phyloP scores from a whole-genome alignment of 2,113 vertebrate species.

The Eulemur macaco region DNA sequence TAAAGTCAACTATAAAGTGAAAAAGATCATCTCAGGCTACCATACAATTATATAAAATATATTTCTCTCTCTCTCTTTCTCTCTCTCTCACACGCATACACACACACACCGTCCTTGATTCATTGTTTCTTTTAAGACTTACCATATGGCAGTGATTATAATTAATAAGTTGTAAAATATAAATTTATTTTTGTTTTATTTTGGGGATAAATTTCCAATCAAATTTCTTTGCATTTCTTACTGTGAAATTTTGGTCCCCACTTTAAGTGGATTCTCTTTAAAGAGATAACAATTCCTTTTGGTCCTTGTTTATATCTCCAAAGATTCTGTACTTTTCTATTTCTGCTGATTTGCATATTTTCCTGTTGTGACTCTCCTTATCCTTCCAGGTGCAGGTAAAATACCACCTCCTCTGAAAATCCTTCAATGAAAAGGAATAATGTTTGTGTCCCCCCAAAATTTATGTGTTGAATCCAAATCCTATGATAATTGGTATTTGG shows the following conservation, averaged over 20 bases:
- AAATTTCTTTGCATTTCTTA: neutral
- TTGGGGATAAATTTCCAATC: conserved; percentile 17
- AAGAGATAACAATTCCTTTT: conserved; percentile 15
- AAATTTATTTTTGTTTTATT: neutral
- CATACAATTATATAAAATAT: neutral
- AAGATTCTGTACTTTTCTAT: neutral
- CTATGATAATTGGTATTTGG: neutral
- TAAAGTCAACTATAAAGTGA: neutral
- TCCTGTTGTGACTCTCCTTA: neutral
- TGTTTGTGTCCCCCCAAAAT: neutral
- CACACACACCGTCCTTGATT: neutral
- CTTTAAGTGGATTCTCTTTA: neutral
- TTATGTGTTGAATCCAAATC: neutral
- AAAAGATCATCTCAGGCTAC: neutral
- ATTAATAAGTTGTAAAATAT: neutral
- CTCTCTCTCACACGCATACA: neutral
- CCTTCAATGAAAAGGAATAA: neutral
- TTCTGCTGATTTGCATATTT: neutral
- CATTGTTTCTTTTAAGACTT: neutral
- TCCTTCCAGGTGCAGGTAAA: neutral
- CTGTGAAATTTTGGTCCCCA: conserved; percentile 1
- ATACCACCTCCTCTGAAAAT: neutral
- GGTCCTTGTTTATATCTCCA: neutral
- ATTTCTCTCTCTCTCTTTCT: neutral
- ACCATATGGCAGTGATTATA: neutral